phyloP scores from a whole-genome alignment of 64 coral and sea anemone species.

The Orbicella faveolata region DNA sequence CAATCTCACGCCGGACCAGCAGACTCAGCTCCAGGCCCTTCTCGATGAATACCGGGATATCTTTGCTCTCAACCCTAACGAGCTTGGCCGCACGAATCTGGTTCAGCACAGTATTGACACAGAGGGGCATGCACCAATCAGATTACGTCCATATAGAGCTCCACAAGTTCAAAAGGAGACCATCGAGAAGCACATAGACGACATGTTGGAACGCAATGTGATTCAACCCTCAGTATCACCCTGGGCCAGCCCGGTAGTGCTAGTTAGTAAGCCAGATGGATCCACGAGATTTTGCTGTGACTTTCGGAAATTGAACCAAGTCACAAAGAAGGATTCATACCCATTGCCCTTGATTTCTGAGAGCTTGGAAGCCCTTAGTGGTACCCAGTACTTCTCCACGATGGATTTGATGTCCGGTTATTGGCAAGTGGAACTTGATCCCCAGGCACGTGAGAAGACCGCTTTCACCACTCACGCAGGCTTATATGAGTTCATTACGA shows the following conservation, averaged over 20 bases:
- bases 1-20: too few species aligned
- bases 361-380: slow-evolving; percentile 41
- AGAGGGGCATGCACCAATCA: slow-evolving; percentile 1
- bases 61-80: background rate
- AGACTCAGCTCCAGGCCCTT: too few species aligned
- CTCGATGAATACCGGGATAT: slow-evolving; percentile 35
- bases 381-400: slow-evolving; percentile 49
- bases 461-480: slow-evolving; percentile 29
- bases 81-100: slow-evolving; percentile 28
- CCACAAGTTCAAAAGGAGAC: slow-evolving; percentile 26
- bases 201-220: background rate
- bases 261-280: slow-evolving; percentile 58
- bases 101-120: slow-evolving; percentile 52
- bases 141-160: slow-evolving; percentile 16
- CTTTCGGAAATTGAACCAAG: slow-evolving; percentile 1
- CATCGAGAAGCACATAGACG: slow-evolving; percentile 13
- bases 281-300: slow-evolving; percentile 35
- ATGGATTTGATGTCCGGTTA: slow-evolving; percentile 40
- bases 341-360: slow-evolving; percentile 38
- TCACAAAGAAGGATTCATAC: slow-evolving; percentile 32
- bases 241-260: slow-evolving; percentile 33
- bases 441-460: slow-evolving; percentile 34
- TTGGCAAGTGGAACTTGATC: slow-evolving; percentile 47
- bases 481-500: background rate
- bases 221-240: background rate